These are phyloP conservation scores for Leptinotarsa defecta DNA, from an alignment of 1,140 invertebrate genomes.

Conservation along the genomic window DNA sequence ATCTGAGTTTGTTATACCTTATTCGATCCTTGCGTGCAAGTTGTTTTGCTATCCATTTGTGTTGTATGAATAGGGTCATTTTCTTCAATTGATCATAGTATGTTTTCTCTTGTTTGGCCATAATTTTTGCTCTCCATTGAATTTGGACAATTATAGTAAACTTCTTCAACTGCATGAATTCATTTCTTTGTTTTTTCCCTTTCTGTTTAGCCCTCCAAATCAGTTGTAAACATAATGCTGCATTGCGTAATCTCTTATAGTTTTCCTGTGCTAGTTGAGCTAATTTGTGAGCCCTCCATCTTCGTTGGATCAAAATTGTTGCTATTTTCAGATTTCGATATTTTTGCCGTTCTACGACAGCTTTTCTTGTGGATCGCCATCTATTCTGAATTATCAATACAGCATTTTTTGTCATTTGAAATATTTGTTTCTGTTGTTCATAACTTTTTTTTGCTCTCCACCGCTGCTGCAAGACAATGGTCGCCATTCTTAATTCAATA, in stretches of 20 bases:
- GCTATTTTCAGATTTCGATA: conserved; percentile 37
- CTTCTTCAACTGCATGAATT: conserved; percentile 41
- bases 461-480: conserved; percentile 54
- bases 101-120: conserved; percentile 43
- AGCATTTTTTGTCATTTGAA: background rate
- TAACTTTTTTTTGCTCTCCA: conserved; percentile 54
- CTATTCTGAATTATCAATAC: conserved; percentile 15
- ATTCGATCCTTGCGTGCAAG: conserved; percentile 42
- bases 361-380: conserved; percentile 28
- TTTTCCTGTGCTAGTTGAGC: conserved; percentile 41
- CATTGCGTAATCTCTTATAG: conserved; percentile 48
- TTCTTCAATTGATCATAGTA: conserved; percentile 32
- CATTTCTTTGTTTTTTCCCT: conserved; percentile 37
- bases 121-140: conserved; percentile 54
- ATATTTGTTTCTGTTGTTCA: conserved; percentile 1
- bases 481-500: conserved; percentile 46
- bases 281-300: conserved; percentile 56
- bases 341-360: conserved; percentile 45
- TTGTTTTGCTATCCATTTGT: conserved; percentile 41
- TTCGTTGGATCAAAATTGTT: conserved; percentile 44
- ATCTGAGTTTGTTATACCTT: conserved; percentile 46
- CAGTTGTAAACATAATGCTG: conserved; percentile 42
- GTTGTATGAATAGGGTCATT: conserved; percentile 34
- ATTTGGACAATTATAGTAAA: conserved; percentile 58
- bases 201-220: conserved; percentile 44